Percentiles rank a stretch among this genome's conserved stretches.
Conservation (phyloP, 2,888 invertebrate genomes). For the Blera fallax region DNA sequence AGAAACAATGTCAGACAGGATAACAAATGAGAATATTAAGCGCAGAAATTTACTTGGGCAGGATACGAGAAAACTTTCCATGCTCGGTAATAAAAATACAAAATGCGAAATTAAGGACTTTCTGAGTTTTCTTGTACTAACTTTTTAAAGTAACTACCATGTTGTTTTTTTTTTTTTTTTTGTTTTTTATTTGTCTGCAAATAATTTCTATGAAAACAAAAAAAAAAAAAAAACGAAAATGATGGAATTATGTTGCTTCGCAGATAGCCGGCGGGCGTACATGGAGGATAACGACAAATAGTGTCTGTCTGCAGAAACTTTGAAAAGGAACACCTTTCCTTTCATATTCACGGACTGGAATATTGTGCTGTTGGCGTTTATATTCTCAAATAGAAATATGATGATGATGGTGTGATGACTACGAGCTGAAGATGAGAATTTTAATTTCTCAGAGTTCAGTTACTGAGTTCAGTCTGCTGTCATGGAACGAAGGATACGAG, state of each 20-base stretch:
- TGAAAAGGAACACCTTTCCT: constrained; percentile 13
- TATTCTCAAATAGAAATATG: not conserved
- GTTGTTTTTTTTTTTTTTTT: no score
- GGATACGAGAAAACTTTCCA: constrained; percentile 65
- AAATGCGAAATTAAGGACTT: constrained; percentile 72
- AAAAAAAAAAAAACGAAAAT: constrained; percentile 14
- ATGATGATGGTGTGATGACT: not conserved
- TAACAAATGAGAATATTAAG: constrained; percentile 73
- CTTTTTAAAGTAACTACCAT: constrained; percentile 55
- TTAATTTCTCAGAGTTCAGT: constrained; percentile 10
- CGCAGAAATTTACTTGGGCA: constrained; percentile 68
- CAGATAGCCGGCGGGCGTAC: constrained; percentile 15
- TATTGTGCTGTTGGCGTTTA: not conserved
- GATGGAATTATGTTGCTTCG: constrained; percentile 45
- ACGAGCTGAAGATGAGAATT: constrained; percentile 22
- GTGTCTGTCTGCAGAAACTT: constrained; percentile 18
- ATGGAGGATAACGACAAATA: constrained; percentile 27
- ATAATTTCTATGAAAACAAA: constrained; percentile 25
- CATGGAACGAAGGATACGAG: not conserved
- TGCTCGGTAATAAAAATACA: constrained; percentile 68
- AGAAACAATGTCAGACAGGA: constrained; percentile 62
- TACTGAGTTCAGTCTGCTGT: not conserved
- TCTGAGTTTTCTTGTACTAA: constrained; percentile 61
- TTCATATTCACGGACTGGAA: not conserved
- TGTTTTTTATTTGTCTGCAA: constrained; percentile 13